phyloP scores from a whole-genome alignment of 2,797 vertebrate species.

The Pseudomugil tenellus region DNA sequence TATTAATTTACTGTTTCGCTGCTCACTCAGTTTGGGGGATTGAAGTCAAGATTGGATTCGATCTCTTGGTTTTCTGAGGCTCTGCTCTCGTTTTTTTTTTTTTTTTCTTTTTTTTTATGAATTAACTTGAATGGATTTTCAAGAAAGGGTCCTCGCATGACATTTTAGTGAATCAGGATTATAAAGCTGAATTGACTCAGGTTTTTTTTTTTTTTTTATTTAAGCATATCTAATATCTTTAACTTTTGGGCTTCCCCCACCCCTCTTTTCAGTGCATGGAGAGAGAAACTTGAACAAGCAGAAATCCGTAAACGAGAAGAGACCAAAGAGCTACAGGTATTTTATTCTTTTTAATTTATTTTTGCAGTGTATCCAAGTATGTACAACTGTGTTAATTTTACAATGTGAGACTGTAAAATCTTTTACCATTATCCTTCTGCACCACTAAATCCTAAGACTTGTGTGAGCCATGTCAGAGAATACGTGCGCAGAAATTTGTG shows the following conservation, averaged over 20 bases:
- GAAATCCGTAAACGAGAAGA: conserved; percentile 92
- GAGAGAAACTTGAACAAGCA: conserved; percentile 92
- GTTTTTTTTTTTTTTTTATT: too few species aligned
- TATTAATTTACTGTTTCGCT: not conserved
- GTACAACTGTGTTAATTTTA: not conserved
- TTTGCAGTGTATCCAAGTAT: too few species aligned
- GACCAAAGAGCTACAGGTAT: conserved; percentile 91
- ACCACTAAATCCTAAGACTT: too few species aligned
- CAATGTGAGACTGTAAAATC: not conserved
- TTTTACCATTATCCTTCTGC: not conserved
- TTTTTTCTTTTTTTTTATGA: not conserved
- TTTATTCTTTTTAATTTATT: too few species aligned
- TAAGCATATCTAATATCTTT: too few species aligned
- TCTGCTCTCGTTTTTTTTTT: too few species aligned
- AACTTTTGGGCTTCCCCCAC: not conserved
- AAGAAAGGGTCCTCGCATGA: too few species aligned
- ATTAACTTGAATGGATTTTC: too few species aligned
- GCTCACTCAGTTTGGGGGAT: not conserved
- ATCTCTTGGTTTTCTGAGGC: too few species aligned
- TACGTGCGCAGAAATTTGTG: not conserved
- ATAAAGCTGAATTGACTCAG: not conserved
- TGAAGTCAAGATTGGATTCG: too few species aligned
- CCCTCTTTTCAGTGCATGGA: conserved; percentile 86
- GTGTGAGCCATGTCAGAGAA: too few species aligned
- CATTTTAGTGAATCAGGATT: too few species aligned